phyloP scores from a whole-genome alignment of 2,888 invertebrate species.

The Lissonota sp. region DNA sequence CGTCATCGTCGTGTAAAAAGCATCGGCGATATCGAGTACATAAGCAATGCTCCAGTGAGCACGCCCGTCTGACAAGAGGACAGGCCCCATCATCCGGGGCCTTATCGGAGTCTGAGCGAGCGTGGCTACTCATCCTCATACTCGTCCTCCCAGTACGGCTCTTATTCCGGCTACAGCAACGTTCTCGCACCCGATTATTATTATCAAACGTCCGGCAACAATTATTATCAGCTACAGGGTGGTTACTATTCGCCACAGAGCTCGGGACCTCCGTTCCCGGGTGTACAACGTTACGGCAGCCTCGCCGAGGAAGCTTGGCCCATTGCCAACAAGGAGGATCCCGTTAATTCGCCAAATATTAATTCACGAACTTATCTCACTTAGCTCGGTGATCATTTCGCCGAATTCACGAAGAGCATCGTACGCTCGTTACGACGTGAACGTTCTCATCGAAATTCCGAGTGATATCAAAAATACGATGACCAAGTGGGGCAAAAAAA shows the following conservation, averaged over 20 bases:
- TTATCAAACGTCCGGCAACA: slow-evolving; percentile 73
- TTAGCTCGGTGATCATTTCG: slow-evolving; percentile 57
- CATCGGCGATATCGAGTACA: slow-evolving; percentile 89
- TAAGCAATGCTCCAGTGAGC: slow-evolving; percentile 80
- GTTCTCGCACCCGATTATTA: slow-evolving; percentile 75
- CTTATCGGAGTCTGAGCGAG: slow-evolving; percentile 82
- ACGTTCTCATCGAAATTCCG: slow-evolving; percentile 15
- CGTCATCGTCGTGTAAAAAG: slow-evolving; percentile 89
- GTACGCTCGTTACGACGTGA: slow-evolving; percentile 63
- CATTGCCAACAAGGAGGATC: slow-evolving; percentile 74
- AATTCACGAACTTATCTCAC: slow-evolving; percentile 72
- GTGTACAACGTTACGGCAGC: slow-evolving; percentile 81
- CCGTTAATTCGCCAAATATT: slow-evolving; percentile 59
- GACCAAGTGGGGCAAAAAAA: slow-evolving; percentile 6
- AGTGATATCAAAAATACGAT: slow-evolving; percentile 17
- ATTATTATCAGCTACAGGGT: slow-evolving; percentile 79
- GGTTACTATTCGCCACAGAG: slow-evolving; percentile 82
- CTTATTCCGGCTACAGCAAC: slow-evolving; percentile 81
- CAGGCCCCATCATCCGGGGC: slow-evolving; percentile 81
- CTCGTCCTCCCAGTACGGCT: slow-evolving; percentile 78
- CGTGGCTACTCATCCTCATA: slow-evolving; percentile 81
- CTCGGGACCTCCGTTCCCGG: slow-evolving; percentile 78
- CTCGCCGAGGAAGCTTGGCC: slow-evolving; percentile 81
- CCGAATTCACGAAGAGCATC: slow-evolving; percentile 61
- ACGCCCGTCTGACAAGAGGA: slow-evolving; percentile 83